Conservation (phyloP, 2,888 invertebrate species). For the Eutolmus rufibarbis region DNA sequence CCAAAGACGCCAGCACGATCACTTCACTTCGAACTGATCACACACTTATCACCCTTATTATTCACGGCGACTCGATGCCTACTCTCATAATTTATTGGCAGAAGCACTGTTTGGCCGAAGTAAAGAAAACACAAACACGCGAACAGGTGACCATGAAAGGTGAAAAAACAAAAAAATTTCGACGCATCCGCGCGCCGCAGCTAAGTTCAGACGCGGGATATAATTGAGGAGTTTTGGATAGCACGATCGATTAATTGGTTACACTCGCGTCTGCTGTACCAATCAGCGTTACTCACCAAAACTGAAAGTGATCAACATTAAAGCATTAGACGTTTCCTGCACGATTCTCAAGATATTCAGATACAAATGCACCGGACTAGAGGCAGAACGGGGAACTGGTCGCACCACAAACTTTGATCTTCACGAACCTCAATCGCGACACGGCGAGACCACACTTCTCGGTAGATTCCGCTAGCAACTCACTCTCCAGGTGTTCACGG, state of each 20-base stretch:
- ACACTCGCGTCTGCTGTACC: neutral
- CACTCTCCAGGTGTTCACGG: constrained; percentile 25
- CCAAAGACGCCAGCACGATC: constrained; percentile 2
- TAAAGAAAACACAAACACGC: constrained; percentile 1
- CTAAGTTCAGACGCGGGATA: neutral
- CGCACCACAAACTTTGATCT: neutral
- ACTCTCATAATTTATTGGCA: neutral
- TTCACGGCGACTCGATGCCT: neutral
- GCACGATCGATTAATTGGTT: neutral
- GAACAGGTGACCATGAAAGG: constrained; percentile 29
- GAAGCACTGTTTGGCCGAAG: neutral
- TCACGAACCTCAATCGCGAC: neutral
- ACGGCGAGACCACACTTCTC: neutral
- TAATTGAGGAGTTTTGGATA: neutral
- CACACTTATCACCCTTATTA: constrained; percentile 14
- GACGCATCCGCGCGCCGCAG: neutral
- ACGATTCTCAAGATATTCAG: neutral
- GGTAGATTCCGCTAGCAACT: neutral
- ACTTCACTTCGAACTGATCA: constrained; percentile 25
- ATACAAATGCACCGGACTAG: constrained; percentile 34
- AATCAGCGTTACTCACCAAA: constrained; percentile 7
- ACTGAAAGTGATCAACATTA: constrained; percentile 45
- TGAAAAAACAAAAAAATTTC: neutral
- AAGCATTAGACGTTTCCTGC: constrained; percentile 36
- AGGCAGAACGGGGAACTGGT: neutral